These are phyloP conservation scores for Rhagium mordax DNA, from an alignment of 2,888 invertebrate species.

Conservation along the genomic window DNA sequence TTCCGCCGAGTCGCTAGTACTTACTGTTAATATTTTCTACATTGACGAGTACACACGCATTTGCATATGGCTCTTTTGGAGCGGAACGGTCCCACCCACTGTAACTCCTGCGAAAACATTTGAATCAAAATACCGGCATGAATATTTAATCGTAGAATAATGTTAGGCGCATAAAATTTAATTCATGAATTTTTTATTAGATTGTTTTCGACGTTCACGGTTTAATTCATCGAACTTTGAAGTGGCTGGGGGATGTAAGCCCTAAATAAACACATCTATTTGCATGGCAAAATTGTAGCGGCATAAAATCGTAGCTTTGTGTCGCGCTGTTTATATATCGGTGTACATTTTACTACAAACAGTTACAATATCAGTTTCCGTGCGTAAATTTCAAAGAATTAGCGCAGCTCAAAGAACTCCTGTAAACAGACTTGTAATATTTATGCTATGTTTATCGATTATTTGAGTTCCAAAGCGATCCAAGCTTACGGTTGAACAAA, in stretches of 20 bases:
- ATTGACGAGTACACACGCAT: too few species aligned
- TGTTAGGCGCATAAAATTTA: neutral
- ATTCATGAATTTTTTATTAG: conserved; percentile 16
- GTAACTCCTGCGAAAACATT: too few species aligned
- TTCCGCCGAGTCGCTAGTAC: too few species aligned
- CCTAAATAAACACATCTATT: conserved; percentile 25
- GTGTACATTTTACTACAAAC: conserved; percentile 3
- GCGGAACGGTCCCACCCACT: too few species aligned
- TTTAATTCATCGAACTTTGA: conserved; percentile 19
- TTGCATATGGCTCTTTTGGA: too few species aligned
- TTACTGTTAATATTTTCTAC: too few species aligned
- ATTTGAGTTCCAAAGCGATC: too few species aligned
- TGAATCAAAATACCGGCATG: neutral
- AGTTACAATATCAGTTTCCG: neutral
- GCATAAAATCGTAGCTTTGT: conserved; percentile 24
- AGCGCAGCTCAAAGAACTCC: neutral
- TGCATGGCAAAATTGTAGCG: neutral
- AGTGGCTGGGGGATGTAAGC: conserved; percentile 11
- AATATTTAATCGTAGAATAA: neutral
- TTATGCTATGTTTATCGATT: too few species aligned
- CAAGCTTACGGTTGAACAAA: too few species aligned
- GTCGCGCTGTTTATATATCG: conserved; percentile 5
- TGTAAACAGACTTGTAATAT: neutral
- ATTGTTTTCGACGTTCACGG: conserved; percentile 6
- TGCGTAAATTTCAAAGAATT: conserved; percentile 7